Base-by-base conservation (phyloP, 2,797 vertebrate species). In the Lepus oiostolus region DNA sequence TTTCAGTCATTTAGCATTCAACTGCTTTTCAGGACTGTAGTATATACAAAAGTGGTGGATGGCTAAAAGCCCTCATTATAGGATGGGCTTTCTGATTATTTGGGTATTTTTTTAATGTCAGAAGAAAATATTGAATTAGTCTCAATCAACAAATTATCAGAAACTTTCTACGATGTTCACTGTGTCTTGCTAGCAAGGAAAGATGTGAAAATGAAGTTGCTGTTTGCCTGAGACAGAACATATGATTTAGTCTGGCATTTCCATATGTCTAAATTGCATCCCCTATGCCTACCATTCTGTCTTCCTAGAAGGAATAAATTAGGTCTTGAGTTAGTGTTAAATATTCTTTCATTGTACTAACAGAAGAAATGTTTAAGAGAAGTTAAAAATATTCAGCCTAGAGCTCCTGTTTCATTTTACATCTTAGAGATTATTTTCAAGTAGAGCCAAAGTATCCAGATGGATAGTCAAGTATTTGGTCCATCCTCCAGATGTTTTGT, bases 91-190 rank as follows among this genome's bases (percentile, higher is more conserved):
- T 58, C 54, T 58, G 54, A 58, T 58, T 58, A 58, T 21, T 58
- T 42, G 10, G 26, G 47, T 76, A 47, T 58, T n/a, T 58, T 50
- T 35, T 94, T 82, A 62, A 68, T 71, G 10, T 80, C 52, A 90
- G 38, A 88, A 96, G 35, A 60, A 93, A 90, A 85, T 72, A 30
- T 79, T 91, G 94, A 91, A 85, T 90, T 71, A 94, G 72, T 24
- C 80, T 60, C 79, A 72, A 91, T 42, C 42, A 68, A 72, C n/a
- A 92, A 50, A 93, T 85, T 74, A 76, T 4, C 75, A 67, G 85
- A 88, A 95, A 80, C 8, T n/a, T 90, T 30, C 42, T 77, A 93
- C 62, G 76, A 88, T 72, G 42, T 93, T 95, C 63, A 50, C 30
- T 86, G 14, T 75, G 21, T 86, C 77, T 71, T 90, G 67, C 22